These are phyloP conservation scores for Acholoe squamosa DNA, from an alignment of 2,888 invertebrate species.

Conservation along the genomic window DNA sequence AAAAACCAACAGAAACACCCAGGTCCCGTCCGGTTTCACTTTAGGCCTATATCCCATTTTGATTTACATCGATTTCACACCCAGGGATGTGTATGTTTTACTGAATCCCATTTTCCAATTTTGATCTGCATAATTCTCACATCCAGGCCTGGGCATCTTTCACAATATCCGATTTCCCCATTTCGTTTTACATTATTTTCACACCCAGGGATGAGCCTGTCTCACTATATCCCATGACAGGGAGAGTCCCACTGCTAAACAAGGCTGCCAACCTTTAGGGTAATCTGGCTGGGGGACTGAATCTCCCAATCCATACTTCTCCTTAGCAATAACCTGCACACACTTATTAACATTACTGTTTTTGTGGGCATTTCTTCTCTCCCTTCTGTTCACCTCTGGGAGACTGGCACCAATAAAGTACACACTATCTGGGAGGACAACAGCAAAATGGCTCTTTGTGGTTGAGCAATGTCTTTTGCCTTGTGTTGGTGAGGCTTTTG, in stretches of 20 bases:
- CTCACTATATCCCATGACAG: not conserved
- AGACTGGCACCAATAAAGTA: not conserved
- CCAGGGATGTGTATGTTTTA: too few species aligned
- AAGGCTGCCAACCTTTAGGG: not conserved
- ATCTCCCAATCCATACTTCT: not conserved
- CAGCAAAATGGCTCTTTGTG: not conserved
- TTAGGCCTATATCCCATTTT: too few species aligned
- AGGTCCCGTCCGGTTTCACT: too few species aligned
- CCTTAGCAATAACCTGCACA: constrained; percentile 7
- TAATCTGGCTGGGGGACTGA: constrained; percentile 3
- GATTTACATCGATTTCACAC: too few species aligned
- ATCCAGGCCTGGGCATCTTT: too few species aligned
- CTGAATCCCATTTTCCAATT: too few species aligned
- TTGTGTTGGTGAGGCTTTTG: not conserved
- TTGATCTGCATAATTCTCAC: too few species aligned
- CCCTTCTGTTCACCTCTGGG: not conserved
- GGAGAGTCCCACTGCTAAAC: not conserved
- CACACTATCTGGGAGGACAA: not conserved
- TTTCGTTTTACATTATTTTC: not conserved
- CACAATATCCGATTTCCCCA: too few species aligned
- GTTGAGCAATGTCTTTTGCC: not conserved
- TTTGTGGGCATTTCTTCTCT: not conserved
- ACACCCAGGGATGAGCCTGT: not conserved
- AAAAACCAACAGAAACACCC: too few species aligned
- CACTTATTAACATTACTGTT: constrained; percentile 6